These are phyloP conservation scores for Dasysyrphus albostriatus DNA, from an alignment of 2,888 invertebrate genomes.

Conservation along the genomic window DNA sequence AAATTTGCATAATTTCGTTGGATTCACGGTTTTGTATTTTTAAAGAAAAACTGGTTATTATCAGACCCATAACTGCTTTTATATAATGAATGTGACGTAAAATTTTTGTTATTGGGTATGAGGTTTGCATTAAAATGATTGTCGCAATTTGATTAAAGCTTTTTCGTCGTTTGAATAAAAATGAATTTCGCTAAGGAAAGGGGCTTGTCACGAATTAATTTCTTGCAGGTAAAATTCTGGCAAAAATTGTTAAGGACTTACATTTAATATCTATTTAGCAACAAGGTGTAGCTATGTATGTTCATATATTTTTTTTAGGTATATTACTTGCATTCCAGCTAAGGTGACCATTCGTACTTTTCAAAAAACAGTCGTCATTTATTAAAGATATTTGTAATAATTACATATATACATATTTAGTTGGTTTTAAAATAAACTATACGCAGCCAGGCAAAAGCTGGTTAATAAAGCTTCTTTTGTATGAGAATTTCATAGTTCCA, in stretches of 20 bases:
- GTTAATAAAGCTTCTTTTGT: too few species aligned
- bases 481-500: too few species aligned
- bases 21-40: not conserved
- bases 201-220: constrained; percentile 14
- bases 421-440: too few species aligned
- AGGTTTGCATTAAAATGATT: not conserved
- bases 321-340: not conserved
- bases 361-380: too few species aligned
- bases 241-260: not conserved
- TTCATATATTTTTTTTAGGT: not conserved
- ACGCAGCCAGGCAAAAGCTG: too few species aligned
- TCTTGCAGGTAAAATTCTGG: not conserved
- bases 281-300: not conserved
- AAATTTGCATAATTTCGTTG: constrained; percentile 17
- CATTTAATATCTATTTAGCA: not conserved
- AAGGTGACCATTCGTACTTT: not conserved
- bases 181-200: not conserved
- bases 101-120: not conserved
- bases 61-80: too few species aligned
- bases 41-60: not conserved
- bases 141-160: not conserved
- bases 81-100: constrained; percentile 19
- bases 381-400: too few species aligned
- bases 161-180: not conserved
- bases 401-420: too few species aligned